Conservation (phyloP, 2,888 invertebrate genomes). For the Drosophila setosimentum region DNA sequence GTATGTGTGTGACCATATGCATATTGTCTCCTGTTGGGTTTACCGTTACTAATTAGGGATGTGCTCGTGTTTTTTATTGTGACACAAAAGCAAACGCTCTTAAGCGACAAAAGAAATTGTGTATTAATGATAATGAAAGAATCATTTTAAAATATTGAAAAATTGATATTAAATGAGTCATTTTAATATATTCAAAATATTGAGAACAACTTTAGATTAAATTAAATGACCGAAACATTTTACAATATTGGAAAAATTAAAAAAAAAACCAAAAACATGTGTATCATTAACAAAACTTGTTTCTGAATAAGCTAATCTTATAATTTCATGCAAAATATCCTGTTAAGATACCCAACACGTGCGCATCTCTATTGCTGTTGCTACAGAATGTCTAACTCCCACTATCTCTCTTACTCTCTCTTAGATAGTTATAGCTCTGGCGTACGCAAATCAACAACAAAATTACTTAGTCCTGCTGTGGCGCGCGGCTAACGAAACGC, state of each 20-base stretch:
- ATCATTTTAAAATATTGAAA: not conserved
- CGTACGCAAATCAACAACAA: slow-evolving; percentile 58
- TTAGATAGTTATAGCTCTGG: slow-evolving; percentile 28
- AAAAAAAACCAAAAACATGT: no score
- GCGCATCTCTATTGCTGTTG: slow-evolving; percentile 4
- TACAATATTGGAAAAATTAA: not conserved
- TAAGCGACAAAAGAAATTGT: not conserved
- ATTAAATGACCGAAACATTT: not conserved
- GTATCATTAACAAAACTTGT: not conserved
- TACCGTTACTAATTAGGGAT: not conserved
- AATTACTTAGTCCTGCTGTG: slow-evolving; percentile 65
- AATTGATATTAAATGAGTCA: not conserved
- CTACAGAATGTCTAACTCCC: slow-evolving; percentile 7
- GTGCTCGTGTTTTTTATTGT: not conserved
- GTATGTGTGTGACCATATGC: slow-evolving; percentile 48
- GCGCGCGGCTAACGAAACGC: slow-evolving; percentile 47
- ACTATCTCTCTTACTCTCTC: not conserved
- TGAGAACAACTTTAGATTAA: not conserved
- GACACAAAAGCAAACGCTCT: not conserved
- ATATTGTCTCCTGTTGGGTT: slow-evolving; percentile 54
- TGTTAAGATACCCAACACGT: not conserved
- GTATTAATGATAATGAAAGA: no score
- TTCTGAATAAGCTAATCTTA: not conserved
- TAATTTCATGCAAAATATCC: not conserved
- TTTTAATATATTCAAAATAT: not conserved